Percentiles rank a stretch among this genome's conserved stretches.
Conservation (phyloP, 2,113 vertebrate genomes). For the Psittacula cyanocephala region DNA sequence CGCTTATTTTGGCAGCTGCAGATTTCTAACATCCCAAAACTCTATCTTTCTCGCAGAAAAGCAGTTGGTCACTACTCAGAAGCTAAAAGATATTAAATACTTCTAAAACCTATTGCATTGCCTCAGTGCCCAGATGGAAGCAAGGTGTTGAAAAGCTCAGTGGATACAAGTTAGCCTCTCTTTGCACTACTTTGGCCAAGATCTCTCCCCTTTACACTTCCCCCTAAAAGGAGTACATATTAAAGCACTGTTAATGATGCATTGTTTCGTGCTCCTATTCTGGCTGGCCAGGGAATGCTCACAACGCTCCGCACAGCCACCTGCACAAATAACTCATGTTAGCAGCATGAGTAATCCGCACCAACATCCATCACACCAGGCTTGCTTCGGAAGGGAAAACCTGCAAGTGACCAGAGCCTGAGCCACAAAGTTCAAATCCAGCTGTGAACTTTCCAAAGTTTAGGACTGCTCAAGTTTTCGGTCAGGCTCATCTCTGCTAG, state of each 20-base stretch:
- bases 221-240: not conserved
- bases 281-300: not conserved
- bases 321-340: conserved; percentile 71
- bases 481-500: conserved; percentile 57
- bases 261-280: conserved; percentile 24
- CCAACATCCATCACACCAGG: conserved; percentile 48
- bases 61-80: not conserved
- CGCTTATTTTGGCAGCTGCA: not conserved
- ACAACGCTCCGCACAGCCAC: conserved; percentile 8
- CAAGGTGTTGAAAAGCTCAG: not conserved
- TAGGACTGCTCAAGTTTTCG: not conserved
- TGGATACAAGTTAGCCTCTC: not conserved
- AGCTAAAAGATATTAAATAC: not conserved
- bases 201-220: not conserved
- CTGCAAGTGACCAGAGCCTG: not conserved
- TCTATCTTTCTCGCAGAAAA: conserved; percentile 29
- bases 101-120: not conserved
- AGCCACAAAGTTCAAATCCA: conserved; percentile 54
- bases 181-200: not conserved
- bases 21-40: not conserved
- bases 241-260: not conserved
- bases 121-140: not conserved
- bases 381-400: conserved; percentile 38
- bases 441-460: conserved; percentile 59
- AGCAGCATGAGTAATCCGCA: conserved; percentile 65